These are phyloP conservation scores for Lordiphosa stackelbergi DNA, from an alignment of 1,140 invertebrate genomes.

Conservation along the genomic window DNA sequence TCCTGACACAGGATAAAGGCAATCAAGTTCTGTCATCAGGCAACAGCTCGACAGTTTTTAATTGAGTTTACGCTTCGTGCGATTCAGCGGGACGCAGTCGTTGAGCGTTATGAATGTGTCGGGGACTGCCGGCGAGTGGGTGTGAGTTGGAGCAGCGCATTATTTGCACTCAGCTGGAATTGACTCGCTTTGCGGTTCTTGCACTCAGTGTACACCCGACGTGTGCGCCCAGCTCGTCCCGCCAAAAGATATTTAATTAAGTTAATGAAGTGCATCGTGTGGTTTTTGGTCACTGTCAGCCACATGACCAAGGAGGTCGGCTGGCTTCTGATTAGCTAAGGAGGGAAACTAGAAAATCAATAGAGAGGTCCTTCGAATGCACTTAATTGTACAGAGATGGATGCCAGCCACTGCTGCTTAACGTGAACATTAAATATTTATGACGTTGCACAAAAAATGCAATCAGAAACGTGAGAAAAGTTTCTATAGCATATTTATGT, in stretches of 20 bases:
- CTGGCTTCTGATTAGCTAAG: conserved; percentile 24
- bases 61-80: conserved; percentile 69
- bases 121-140: conserved; percentile 2
- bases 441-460: conserved; percentile 67
- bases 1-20: conserved; percentile 41
- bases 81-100: neutral
- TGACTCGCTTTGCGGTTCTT: conserved; percentile 68
- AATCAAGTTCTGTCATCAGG: conserved; percentile 58
- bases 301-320: conserved; percentile 22
- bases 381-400: conserved; percentile 19
- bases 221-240: conserved; percentile 9
- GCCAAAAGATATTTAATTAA: conserved; percentile 64
- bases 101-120: conserved; percentile 51
- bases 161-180: conserved; percentile 61
- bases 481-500: conserved; percentile 74
- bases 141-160: conserved; percentile 11
- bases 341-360: conserved; percentile 33
- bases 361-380: conserved; percentile 18
- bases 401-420: conserved; percentile 20
- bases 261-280: conserved; percentile 70
- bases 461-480: conserved; percentile 74
- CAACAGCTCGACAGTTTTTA: conserved; percentile 69
- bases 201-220: conserved; percentile 20
- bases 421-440: conserved; percentile 72
- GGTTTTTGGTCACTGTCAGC: conserved; percentile 50